A percentile compares a stretch with the other conserved stretches of the same genome.
Conservation (phyloP, 2,888 invertebrate genomes). For the Drosophila macrospina region DNA sequence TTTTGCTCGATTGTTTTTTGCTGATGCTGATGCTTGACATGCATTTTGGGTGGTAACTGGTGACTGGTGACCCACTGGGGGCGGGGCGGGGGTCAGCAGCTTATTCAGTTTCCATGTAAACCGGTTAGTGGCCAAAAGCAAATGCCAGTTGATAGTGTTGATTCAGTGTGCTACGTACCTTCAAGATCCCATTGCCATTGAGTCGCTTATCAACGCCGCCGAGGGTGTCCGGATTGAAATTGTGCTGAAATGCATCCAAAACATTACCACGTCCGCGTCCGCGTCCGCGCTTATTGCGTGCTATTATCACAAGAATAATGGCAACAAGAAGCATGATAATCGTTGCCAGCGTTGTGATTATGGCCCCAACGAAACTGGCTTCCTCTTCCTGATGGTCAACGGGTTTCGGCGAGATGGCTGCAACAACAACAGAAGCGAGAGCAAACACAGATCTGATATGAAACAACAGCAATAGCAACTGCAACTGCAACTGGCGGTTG, state of each 20-base stretch:
- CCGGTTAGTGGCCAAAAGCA: constrained; percentile 31
- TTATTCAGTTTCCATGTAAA: constrained; percentile 50
- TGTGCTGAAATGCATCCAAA: constrained; percentile 85
- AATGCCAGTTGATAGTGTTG: constrained; percentile 1
- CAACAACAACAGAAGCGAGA: constrained; percentile 19
- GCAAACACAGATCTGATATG: constrained; percentile 8
- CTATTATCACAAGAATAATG: constrained; percentile 90
- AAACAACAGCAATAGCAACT: constrained; percentile 6
- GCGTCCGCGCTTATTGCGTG: constrained; percentile 87
- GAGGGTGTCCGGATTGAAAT: constrained; percentile 85
- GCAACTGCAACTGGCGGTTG: constrained; percentile 3
- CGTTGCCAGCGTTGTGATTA: constrained; percentile 90
- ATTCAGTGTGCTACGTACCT: constrained; percentile 78
- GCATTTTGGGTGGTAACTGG: constrained; percentile 67
- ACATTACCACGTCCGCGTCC: constrained; percentile 85
- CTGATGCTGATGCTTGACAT: constrained; percentile 52
- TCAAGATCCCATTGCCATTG: constrained; percentile 85
- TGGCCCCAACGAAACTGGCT: constrained; percentile 88
- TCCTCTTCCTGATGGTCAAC: constrained; percentile 87
- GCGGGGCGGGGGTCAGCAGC: constrained; percentile 32
- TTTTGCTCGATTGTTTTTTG: constrained; percentile 4
- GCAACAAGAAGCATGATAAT: constrained; percentile 90
- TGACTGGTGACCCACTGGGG: constrained; percentile 27
- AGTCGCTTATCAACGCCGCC: constrained; percentile 86
- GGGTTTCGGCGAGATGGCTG: constrained; percentile 86